Base-by-base conservation (phyloP, 2,113 vertebrate genomes). In the Urocitellus parryii region DNA sequence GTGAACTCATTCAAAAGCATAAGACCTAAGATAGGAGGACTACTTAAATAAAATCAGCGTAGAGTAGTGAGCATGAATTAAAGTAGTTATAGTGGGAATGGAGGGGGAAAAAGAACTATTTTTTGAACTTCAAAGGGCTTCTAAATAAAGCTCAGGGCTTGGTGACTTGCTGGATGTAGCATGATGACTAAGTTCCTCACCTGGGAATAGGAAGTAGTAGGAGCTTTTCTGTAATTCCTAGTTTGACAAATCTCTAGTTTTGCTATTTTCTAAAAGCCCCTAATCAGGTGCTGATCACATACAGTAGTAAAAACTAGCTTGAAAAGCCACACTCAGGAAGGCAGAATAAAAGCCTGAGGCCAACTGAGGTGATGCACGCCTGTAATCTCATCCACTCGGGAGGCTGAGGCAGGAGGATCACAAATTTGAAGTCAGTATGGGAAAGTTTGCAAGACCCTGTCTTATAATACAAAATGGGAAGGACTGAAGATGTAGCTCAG, bases 91-190 rank as follows among this genome's bases (percentile, higher is more conserved):
- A 25, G 53, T 0, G 29, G 37, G 17, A 65, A 9, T 42, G 51
- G 32, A 73, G 48, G 83, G 48, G 53, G 2, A 53, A 84, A 17
- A 17, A 25, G 22, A 61, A 32, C 12, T 48, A 9, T 25, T 39
- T 67, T 76, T 20, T 18, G 20, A 42, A 51, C 67, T 42, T 91
- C 77, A 42, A 70, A 82, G 74, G 37, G 58, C 72, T 85, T 90
- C 56, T 27, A 76, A 91, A 70, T 61, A 67, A 91, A 91, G 70
- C 61, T 58, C 94, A 51, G 61, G 73, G 34, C 18, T 56, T 45
- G 84, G 67, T 82, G 67, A 67, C 61, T 95, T 93, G 37, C n/a
- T 72, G 51, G n/a, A 58, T 53, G 39, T 27, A 84, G 8, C 56
- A 58, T 5, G 53, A 73, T 78, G 45, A 48, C 42, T 58, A n/a